A percentile compares a stretch with the other conserved stretches of the same genome.
Conservation (phyloP, 2,797 vertebrate genomes). For the Acrocephalus scirpaceus region DNA sequence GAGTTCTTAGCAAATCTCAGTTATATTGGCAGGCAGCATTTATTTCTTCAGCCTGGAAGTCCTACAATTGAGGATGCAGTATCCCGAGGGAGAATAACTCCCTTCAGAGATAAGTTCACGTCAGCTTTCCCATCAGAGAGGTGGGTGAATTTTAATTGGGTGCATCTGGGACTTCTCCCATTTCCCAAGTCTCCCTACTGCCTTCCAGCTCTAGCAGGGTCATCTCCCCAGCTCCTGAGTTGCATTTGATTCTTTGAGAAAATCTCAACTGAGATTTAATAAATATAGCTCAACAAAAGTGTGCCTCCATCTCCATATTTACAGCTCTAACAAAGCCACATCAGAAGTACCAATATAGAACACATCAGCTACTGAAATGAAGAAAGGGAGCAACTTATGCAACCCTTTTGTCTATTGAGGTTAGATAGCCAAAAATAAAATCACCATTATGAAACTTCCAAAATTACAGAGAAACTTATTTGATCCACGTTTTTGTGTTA, state of each 20-base stretch:
- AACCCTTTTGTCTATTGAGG: not conserved
- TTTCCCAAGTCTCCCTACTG: not conserved
- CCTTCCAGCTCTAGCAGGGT: not conserved
- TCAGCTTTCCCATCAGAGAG: slow-evolving; percentile 35
- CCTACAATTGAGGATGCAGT: not conserved
- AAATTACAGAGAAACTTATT: not conserved
- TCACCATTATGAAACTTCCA: not conserved
- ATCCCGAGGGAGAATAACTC: slow-evolving; percentile 34
- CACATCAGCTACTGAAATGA: not conserved
- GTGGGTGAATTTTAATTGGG: slow-evolving; percentile 39
- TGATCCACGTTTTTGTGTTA: not conserved
- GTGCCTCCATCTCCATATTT: not conserved
- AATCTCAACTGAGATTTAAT: slow-evolving; percentile 19
- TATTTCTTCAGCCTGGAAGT: not conserved
- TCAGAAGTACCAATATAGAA: not conserved
- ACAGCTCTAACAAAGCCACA: not conserved
- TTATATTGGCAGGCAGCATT: not conserved
- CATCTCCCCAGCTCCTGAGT: not conserved
- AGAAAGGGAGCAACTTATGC: not conserved
- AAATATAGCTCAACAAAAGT: not conserved
- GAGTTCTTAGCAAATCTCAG: not conserved
- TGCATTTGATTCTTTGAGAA: slow-evolving; percentile 33
- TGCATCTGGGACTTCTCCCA: slow-evolving; percentile 20
- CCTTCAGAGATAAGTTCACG: not conserved
- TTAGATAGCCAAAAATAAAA: not conserved